A percentile compares a stretch with the other conserved stretches of the same genome.
phyloP scores from a whole-genome alignment of 2,888 invertebrate species.

The Drepanosiphum platanoidis region DNA sequence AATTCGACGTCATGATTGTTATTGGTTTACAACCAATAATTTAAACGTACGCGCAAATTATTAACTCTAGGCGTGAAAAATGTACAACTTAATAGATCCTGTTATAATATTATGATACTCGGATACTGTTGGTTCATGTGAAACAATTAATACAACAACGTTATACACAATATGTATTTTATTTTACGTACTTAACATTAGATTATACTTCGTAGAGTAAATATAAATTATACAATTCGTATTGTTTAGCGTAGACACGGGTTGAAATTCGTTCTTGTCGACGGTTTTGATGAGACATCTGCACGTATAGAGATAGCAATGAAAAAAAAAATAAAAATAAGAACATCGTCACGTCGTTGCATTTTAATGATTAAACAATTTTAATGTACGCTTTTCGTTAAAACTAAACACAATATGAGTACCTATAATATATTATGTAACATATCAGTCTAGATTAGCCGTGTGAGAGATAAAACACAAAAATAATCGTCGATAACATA shows the following conservation, averaged over 20 bases:
- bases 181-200: background rate
- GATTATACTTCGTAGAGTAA: background rate
- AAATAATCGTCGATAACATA: slow-evolving; percentile 1
- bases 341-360: background rate
- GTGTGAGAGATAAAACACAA: slow-evolving; percentile 11
- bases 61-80: too few relatives aligned
- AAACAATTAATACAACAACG: background rate
- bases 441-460: slow-evolving; percentile 33
- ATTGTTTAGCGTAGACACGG: background rate
- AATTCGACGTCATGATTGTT: too few relatives aligned
- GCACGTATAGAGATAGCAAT: background rate
- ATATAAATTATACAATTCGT: background rate
- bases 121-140: too few relatives aligned
- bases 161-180: background rate
- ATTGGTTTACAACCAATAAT: too few relatives aligned
- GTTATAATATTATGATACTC: too few relatives aligned
- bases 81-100: too few relatives aligned
- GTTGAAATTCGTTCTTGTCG: background rate
- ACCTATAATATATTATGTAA: background rate
- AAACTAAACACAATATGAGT: slow-evolving; percentile 26
- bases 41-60: too few relatives aligned
- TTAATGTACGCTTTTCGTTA: background rate
- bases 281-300: too few relatives aligned
- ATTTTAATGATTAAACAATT: slow-evolving; percentile 16
- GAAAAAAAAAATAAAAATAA: background rate